Conservation (phyloP, 2,113 vertebrate species). For the Laticauda colubrina region DNA sequence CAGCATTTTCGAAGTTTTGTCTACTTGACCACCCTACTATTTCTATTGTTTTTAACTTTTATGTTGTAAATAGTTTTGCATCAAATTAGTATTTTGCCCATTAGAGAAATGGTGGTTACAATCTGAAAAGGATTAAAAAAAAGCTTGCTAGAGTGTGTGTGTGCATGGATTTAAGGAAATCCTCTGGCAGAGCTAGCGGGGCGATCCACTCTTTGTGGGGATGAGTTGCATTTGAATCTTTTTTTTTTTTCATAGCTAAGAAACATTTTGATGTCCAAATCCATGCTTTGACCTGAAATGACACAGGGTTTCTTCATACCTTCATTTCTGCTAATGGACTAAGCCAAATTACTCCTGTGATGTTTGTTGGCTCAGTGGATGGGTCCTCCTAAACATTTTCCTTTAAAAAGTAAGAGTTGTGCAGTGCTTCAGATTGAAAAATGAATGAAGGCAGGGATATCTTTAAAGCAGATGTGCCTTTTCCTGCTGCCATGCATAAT, state of each 20-base stretch:
- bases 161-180: neutral
- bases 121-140: conserved; percentile 6
- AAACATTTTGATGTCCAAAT: neutral
- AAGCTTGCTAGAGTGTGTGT: neutral
- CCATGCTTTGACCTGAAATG: neutral
- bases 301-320: neutral
- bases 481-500: neutral
- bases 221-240: neutral
- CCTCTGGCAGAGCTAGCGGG: neutral
- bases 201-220: neutral
- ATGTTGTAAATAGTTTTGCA: conserved; percentile 82
- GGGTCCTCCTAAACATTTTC: neutral
- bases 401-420: neutral
- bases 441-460: neutral
- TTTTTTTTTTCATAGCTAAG: neutral
- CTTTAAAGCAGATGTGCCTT: neutral
- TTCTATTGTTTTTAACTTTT: conserved; percentile 58
- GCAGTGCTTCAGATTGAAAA: neutral
- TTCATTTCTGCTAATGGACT: neutral
- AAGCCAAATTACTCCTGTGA: neutral
- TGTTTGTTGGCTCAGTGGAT: neutral
- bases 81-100: conserved; percentile 61
- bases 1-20: neutral
- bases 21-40: neutral
- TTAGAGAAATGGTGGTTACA: conserved; percentile 35